A percentile compares a stretch with the other conserved stretches of the same genome.
These are phyloP conservation scores for Camelus bactrianus DNA, from an alignment of 2,113 vertebrate species.

Conservation along the genomic window DNA sequence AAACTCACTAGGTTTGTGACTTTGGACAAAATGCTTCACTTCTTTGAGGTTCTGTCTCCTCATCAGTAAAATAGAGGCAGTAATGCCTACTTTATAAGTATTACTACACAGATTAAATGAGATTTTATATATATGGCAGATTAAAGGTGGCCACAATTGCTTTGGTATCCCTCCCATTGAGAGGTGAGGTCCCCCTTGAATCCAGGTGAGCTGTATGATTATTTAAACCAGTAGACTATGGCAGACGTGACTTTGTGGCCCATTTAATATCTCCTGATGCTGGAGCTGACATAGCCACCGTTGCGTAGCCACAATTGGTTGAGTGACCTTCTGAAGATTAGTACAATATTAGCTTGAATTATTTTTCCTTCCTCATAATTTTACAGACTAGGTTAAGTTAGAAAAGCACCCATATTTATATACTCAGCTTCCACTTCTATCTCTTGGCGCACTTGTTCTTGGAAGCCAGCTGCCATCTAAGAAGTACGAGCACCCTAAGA, in stretches of 20 bases:
- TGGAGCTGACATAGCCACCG: neutral
- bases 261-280: neutral
- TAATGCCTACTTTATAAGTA: neutral
- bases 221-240: neutral
- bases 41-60: neutral
- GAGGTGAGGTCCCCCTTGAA: neutral
- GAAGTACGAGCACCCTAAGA: neutral
- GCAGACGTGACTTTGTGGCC: neutral
- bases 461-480: neutral
- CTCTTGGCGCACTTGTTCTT: neutral
- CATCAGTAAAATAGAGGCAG: neutral
- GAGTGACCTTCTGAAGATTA: neutral
- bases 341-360: neutral
- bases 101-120: neutral
- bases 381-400: neutral
- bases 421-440: neutral
- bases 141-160: neutral
- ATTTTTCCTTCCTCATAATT: constrained; percentile 10
- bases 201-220: neutral
- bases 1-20: neutral
- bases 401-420: constrained; percentile 1
- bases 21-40: neutral
- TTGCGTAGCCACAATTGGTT: neutral
- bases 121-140: neutral
- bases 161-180: neutral